phyloP scores from a whole-genome alignment of 2,113 vertebrate genomes.

The Recurvirostra avosetta region DNA sequence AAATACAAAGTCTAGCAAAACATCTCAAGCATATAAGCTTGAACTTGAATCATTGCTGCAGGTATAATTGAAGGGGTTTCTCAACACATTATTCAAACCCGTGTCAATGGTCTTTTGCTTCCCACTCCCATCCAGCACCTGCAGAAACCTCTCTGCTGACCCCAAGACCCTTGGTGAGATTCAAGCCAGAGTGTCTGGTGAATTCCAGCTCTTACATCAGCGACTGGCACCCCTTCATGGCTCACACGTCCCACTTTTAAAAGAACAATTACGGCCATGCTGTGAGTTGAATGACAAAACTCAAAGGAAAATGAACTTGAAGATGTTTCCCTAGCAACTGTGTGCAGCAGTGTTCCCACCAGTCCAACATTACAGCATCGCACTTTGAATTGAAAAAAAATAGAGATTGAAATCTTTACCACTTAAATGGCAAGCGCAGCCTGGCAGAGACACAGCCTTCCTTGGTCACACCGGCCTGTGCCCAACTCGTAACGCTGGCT shows the following conservation, averaged over 20 bases:
- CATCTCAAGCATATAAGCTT: not conserved
- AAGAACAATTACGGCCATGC: not conserved
- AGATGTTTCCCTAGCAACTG: conserved; percentile 50
- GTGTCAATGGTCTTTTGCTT: conserved; percentile 39
- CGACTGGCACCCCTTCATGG: conserved; percentile 35
- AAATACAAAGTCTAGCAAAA: conserved; percentile 29
- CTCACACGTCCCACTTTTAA: not conserved
- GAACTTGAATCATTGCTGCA: conserved; percentile 25
- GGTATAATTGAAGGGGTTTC: not conserved
- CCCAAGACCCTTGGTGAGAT: conserved; percentile 28
- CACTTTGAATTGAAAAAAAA: not conserved
- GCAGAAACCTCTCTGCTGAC: conserved; percentile 58
- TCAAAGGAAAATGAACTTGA: conserved; percentile 31
- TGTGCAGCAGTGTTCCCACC: not conserved
- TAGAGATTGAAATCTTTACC: not conserved
- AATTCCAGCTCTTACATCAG: conserved; percentile 57
- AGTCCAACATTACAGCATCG: not conserved
- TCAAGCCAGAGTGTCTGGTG: conserved; percentile 9
- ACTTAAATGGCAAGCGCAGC: not conserved
- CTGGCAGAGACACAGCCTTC: not conserved
- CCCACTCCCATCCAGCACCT: conserved; percentile 31
- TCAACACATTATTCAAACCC: conserved; percentile 56
- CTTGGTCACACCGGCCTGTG: not conserved
- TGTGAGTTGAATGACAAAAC: conserved; percentile 39
- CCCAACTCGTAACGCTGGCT: not conserved